phyloP scores from a whole-genome alignment of 2,888 invertebrate genomes.

The Chrysolina oricalcia region DNA sequence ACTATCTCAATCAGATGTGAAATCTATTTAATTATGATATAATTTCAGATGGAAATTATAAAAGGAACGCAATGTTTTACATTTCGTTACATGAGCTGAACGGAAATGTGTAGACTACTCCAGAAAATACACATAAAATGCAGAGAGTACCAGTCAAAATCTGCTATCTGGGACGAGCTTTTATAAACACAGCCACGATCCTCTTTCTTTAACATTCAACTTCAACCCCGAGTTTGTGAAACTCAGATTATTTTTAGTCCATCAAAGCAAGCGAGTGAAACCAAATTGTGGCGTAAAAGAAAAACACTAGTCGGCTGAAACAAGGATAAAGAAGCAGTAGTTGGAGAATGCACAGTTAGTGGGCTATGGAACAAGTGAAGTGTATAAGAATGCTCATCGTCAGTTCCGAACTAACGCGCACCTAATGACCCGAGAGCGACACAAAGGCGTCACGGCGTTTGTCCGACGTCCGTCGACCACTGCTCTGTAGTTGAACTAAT shows the following conservation, averaged over 20 bases:
- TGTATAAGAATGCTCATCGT: slow-evolving; percentile 69
- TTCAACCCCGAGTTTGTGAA: not conserved
- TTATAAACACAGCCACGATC: not conserved
- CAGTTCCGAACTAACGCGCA: slow-evolving; percentile 68
- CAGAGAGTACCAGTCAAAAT: too few species aligned
- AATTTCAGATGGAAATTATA: too few species aligned
- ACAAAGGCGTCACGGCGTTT: slow-evolving; percentile 65
- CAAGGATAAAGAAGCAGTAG: slow-evolving; percentile 46
- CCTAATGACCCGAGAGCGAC: slow-evolving; percentile 69
- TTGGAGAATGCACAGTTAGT: slow-evolving; percentile 53
- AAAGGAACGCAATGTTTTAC: too few species aligned
- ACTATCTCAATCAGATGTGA: too few species aligned
- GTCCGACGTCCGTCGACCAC: slow-evolving; percentile 49
- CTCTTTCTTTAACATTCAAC: not conserved
- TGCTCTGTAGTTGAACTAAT: slow-evolving; percentile 55
- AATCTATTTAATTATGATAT: too few species aligned
- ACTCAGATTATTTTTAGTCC: slow-evolving; percentile 1
- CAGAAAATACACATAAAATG: too few species aligned
- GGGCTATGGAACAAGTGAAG: slow-evolving; percentile 61
- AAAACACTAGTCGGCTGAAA: slow-evolving; percentile 35
- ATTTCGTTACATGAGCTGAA: too few species aligned
- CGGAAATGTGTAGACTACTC: too few species aligned
- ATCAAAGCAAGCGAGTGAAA: slow-evolving; percentile 11
- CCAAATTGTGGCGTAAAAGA: slow-evolving; percentile 33
- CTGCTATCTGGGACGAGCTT: too few species aligned